Base-by-base conservation (phyloP, 2,888 invertebrate genomes). In the Junonia oenone region DNA sequence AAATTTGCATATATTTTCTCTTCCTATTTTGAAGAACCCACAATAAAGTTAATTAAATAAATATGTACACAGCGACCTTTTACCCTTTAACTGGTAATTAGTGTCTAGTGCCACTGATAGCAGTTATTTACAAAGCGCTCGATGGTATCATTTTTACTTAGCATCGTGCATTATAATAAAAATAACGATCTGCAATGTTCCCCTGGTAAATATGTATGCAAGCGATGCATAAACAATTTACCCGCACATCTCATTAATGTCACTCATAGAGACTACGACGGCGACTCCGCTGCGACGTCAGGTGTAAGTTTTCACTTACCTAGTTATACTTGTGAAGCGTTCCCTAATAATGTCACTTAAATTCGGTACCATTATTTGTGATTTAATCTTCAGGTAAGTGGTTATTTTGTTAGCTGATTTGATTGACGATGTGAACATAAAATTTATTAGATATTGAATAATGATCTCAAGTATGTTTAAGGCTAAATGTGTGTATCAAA, bases 191-290 rank as follows among this genome's bases (percentile, higher is more conserved):
- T 45, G 31, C 51, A 45, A 45, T 43, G n/a, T 26, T 26, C 43
- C 43, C n/a, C 53, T 9, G 47, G 59, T 58, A 58, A 61, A 63
- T 62, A 59, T 63, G 66, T 66, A 68, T 74, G 73, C 74, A 72
- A 67, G 69, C 67, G 63, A 58, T 68, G 73, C 72, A 75, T 76
- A 76, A 75, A 74, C 76, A 78, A 77, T 78, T 79, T 77, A 74
- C 68, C 47, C 47, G 26, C 68, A 74, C 71, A 78, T 77, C 78
- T 83, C 80, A 80, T 69, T 69, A 69, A 64, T 63, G 67, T 69
- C 69, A 66, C 63, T 68, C 66, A 65, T 50, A 59, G 53, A 61
- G 62, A 45, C 54, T 59, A 55, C 60, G 68, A 61, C 66, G 65
- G 63, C 56, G 58, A 54, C 50, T 55, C 46, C 43, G 40, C 48